Conservation (phyloP, 2,113 vertebrate genomes). For the Anas platyrhynchos region DNA sequence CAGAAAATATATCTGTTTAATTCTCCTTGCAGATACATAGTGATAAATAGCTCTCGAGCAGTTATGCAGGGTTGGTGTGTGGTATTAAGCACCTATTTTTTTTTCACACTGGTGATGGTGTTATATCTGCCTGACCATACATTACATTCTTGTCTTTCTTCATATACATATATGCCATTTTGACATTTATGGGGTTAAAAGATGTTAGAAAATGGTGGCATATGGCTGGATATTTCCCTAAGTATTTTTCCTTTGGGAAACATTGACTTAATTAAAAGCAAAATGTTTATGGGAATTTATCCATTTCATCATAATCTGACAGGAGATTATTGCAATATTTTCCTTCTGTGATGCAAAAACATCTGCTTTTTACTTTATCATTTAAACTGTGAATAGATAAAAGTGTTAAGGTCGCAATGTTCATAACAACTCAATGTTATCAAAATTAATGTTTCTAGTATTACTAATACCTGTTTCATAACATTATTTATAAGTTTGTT, state of each 20-base stretch:
- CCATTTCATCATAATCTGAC: neutral
- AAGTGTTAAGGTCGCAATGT: neutral
- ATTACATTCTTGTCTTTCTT: neutral
- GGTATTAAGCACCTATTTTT: neutral
- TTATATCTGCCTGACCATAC: neutral
- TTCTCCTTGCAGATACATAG: neutral
- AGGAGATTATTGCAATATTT: slow-evolving; percentile 11
- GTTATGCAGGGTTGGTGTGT: neutral
- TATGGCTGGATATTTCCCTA: neutral
- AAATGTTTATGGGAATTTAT: neutral
- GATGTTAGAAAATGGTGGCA: neutral
- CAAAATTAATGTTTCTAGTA: neutral
- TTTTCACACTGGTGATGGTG: neutral
- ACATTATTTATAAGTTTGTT: neutral
- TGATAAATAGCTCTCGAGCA: neutral
- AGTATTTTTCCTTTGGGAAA: neutral
- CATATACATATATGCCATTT: neutral
- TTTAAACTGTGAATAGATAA: neutral
- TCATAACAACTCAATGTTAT: neutral
- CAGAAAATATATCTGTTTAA: neutral
- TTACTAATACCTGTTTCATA: neutral
- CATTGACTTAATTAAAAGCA: neutral
- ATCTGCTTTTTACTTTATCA: neutral
- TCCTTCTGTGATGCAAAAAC: neutral
- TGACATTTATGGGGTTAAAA: neutral